phyloP scores from a whole-genome alignment of 2,797 vertebrate genomes.

The Cephalopachus bancanus region DNA sequence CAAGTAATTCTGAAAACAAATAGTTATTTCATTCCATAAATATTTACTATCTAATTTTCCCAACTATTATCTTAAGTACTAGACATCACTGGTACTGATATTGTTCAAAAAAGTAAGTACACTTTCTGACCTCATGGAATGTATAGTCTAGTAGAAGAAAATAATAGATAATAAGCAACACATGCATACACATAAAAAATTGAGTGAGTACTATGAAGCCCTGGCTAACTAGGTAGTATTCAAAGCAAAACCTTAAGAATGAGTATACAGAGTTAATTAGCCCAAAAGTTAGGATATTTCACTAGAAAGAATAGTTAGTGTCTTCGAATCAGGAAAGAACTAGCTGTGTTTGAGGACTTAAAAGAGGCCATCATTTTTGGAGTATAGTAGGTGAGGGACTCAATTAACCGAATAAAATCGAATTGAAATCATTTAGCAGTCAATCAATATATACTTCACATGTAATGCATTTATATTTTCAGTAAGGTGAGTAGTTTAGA shows the following conservation, averaged over 20 bases:
- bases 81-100: not conserved
- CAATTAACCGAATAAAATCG: not conserved
- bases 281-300: not conserved
- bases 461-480: constrained; percentile 1
- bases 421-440: not conserved
- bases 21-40: not conserved
- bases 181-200: not conserved
- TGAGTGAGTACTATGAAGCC: not conserved
- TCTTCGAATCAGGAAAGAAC: not conserved
- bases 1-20: not conserved
- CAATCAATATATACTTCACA: not conserved
- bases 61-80: not conserved
- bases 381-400: not conserved
- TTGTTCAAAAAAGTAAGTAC: not conserved
- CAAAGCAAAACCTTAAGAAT: not conserved
- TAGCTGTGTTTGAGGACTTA: not conserved
- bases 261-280: not conserved
- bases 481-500: not conserved
- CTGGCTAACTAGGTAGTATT: not conserved
- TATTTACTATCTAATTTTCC: not conserved
- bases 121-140: not conserved
- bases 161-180: not conserved
- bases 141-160: not conserved
- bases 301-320: not conserved
- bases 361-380: not conserved